Base-by-base conservation (phyloP, 1,140 invertebrate genomes). In the Drosophila neocordata region DNA sequence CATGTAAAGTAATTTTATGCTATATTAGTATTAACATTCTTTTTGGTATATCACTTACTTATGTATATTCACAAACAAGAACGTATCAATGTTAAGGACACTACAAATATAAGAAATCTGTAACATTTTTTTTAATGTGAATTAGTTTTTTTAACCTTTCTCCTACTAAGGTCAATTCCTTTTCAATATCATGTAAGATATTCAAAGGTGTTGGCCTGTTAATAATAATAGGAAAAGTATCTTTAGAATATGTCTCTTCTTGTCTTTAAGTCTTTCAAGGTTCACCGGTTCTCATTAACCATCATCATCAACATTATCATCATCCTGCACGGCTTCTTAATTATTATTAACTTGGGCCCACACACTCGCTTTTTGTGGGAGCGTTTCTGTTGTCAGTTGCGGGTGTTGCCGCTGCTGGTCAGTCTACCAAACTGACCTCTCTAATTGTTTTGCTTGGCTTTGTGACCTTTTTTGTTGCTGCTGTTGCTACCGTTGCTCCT, bases 381-480 rank as follows among this genome's bases (percentile, higher is more conserved):
- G 55, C 35, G 65, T 60, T 52, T 15, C 20, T 67, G 73, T 56
- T 65, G 80, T 76, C 75, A 55, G 37, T 65, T 48, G 63, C 34
- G 41, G 65, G 41, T 76, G 37, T 57, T 48, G 57, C 52, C 41
- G 18, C 18, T 48, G 56, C 51, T 74, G 79, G 79, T 63, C 79
- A 77, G 69, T 75, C 63, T 53, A 34, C 71, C 55, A 52, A 60
- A 63, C 70, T 44, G 70, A 80, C 67, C 69, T 66, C 44, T 81
- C 64, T 73, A 71, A 77, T 81, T 82, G 79, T 82, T 77, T 70
- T 70, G 56, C 18, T 44, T 59, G 61, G 18, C 70, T 70, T 69
- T 71, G 70, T 78, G 70, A 88, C 82, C 82, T 78, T 85, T 88
- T 82, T 59, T 64, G n/a, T n/a, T n/a, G n/a, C n/a, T n/a, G n/a